phyloP scores from a whole-genome alignment of 2,113 vertebrate species.

The Acrocephalus kingi region DNA sequence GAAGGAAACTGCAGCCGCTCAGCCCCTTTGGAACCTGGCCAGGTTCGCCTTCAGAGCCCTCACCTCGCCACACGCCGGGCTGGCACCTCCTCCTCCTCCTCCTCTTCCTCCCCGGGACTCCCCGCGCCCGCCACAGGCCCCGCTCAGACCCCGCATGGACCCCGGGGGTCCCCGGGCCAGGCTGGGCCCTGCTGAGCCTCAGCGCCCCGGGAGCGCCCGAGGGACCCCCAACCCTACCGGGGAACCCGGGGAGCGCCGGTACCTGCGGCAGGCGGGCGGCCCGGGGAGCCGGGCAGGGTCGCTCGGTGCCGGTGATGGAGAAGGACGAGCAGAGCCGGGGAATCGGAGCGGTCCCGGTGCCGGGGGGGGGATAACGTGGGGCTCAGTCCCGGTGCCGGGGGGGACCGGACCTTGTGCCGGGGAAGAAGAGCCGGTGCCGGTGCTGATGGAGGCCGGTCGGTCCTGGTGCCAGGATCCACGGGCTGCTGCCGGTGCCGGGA shows the following conservation, averaged over 20 bases:
- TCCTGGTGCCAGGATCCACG: neutral
- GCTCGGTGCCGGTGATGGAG: neutral
- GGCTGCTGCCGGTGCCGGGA: neutral
- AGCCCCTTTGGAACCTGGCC: neutral
- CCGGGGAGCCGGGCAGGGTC: neutral
- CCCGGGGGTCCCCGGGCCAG: neutral
- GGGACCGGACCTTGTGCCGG: neutral
- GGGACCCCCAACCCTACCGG: too few species aligned
- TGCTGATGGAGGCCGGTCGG: neutral
- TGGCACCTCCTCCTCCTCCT: neutral
- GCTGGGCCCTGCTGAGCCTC: neutral
- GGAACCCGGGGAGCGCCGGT: neutral
- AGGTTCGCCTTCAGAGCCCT: slow-evolving; percentile 42
- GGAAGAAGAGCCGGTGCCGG: neutral
- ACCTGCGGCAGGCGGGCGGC: neutral
- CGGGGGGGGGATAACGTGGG: neutral
- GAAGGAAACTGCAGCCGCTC: neutral
- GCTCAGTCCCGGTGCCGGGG: neutral
- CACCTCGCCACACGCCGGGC: neutral
- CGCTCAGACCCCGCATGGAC: neutral
- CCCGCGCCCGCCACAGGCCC: neutral
- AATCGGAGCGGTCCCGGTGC: neutral
- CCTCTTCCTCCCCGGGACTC: neutral
- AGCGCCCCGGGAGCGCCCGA: neutral
- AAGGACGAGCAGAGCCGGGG: neutral